Base-by-base conservation (phyloP, 2,888 invertebrate species). In the Ditula angustiorana region DNA sequence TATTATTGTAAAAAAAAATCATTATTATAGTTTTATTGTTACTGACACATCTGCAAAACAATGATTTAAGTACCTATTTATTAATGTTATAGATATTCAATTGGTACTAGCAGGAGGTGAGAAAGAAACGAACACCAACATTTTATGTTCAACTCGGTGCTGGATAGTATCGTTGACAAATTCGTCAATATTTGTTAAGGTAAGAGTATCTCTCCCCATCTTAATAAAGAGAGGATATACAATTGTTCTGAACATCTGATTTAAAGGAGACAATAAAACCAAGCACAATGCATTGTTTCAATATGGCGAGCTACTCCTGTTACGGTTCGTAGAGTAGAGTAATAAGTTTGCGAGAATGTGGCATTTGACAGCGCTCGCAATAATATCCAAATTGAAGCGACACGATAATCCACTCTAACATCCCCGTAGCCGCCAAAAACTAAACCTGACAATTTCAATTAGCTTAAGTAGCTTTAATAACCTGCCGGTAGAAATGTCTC, bases 391-490 rank as follows among this genome's bases (percentile, higher is more conserved):
- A 77, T 72, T 74, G 76, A 67, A 67, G 62, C 64, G 64, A 83
- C 83, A 83, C 67, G 78, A 76, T 71, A 80, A 75, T 76, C 74
- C 78, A 81, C 81, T 82, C 72, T 66, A 73, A 61, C 69, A 68
- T 64, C 68, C 66, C 72, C 64, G 55, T 63, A 55, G 72, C 68
- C 53, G 61, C 50, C 52, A 35, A 67, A 66, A 69, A 55, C 44
- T 41, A 55, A 49, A 58, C 57, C 52, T 49, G 65, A 55, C 65
- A 59, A 62, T 69, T 66, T 67, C 61, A 67, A 64, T 64, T 59
- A 64, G 13, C 24, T 33, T n/a, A n/a, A n/a, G n/a, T n/a, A 28
- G 5, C 52, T 46, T 46, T 35, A 52, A 53, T 53, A 58, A 37
- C 52, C 21, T n/a, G 33, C 23, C 13, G 44, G 23, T 5, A 52